These are phyloP conservation scores for Lydus trimaculatus DNA, from an alignment of 2,888 invertebrate genomes.

Conservation along the genomic window DNA sequence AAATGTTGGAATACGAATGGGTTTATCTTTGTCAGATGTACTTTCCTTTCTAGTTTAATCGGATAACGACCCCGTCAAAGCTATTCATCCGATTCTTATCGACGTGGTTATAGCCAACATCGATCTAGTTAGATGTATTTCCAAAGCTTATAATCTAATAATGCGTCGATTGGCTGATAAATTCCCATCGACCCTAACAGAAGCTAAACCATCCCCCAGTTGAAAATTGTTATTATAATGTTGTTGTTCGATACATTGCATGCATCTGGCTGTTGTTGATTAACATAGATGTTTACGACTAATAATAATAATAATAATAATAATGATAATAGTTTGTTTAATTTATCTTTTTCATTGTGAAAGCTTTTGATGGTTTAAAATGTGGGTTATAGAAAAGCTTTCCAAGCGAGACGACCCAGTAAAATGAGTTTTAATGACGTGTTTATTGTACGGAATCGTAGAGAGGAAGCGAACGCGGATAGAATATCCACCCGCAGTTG, in stretches of 20 bases:
- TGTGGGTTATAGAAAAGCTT: slow-evolving; percentile 20
- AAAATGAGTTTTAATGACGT: slow-evolving; percentile 54
- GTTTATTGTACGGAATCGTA: slow-evolving; percentile 49
- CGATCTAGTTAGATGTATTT: slow-evolving; percentile 29
- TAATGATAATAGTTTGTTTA: not conserved
- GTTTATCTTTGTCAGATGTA: slow-evolving; percentile 51
- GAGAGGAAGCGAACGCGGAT: slow-evolving; percentile 42
- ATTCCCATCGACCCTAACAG: slow-evolving; percentile 11
- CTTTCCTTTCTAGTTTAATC: slow-evolving; percentile 49
- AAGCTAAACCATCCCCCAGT: slow-evolving; percentile 13
- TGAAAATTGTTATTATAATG: not conserved
- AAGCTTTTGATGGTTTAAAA: not conserved
- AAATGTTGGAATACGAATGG: slow-evolving; percentile 50
- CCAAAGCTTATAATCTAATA: slow-evolving; percentile 33
- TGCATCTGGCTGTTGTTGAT: not conserved
- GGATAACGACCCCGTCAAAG: slow-evolving; percentile 43
- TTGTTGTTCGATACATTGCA: not conserved
- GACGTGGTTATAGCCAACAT: slow-evolving; percentile 31
- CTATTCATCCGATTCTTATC: slow-evolving; percentile 50
- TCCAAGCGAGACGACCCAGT: slow-evolving; percentile 36
- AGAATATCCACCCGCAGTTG: slow-evolving; percentile 44
- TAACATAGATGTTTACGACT: not conserved
- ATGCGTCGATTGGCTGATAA: slow-evolving; percentile 28
- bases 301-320: not conserved
- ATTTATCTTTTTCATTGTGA: not conserved